These are phyloP conservation scores for Delphinapterus leucas DNA, from an alignment of 2,113 vertebrate species.

Conservation along the genomic window DNA sequence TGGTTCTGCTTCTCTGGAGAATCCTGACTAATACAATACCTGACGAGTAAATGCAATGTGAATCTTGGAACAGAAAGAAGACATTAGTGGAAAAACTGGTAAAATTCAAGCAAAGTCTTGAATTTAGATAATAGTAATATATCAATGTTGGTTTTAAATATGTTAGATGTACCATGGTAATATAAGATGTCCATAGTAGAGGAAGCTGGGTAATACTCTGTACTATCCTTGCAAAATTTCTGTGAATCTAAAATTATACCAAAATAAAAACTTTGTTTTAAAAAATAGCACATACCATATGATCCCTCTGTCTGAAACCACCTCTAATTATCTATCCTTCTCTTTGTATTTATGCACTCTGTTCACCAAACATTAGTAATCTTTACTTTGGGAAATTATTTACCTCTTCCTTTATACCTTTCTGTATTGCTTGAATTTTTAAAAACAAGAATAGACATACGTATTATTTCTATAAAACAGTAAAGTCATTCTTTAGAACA, in stretches of 20 bases:
- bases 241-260: conserved; percentile 40
- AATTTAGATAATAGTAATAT: background rate
- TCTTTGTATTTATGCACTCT: conserved; percentile 27
- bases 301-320: background rate
- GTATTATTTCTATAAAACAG: background rate
- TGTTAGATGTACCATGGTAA: background rate
- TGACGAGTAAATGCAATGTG: background rate
- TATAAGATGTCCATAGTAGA: background rate
- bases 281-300: background rate
- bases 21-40: background rate
- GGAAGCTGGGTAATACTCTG: background rate
- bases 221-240: background rate
- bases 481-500: background rate
- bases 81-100: background rate
- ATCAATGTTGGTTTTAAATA: background rate
- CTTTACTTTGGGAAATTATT: conserved; percentile 22
- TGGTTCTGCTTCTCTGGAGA: background rate
- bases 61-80: background rate
- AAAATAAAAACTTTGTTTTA: conserved; percentile 11
- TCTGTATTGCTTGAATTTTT: background rate
- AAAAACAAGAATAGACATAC: background rate
- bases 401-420: conserved; percentile 15
- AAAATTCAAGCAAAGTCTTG: background rate
- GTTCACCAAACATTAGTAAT: conserved; percentile 28
- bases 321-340: conserved; percentile 20